Evolutionary conservation across 2,113 vertebrate genomes (phyloP).

Genomic region (Strix uralensis): DNA sequence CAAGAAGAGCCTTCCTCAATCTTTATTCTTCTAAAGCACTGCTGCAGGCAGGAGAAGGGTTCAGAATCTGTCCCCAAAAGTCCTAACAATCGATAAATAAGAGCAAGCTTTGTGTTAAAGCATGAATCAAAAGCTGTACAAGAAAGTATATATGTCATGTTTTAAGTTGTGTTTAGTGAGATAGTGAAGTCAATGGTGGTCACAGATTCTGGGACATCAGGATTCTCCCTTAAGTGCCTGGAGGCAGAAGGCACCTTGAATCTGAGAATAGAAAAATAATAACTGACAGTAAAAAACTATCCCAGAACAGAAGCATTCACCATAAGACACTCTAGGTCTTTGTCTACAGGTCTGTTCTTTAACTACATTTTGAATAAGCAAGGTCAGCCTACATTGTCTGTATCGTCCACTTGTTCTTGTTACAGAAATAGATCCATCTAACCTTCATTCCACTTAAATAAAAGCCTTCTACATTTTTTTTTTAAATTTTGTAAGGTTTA

Average conservation of each 20-base stretch:
- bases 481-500: conserved; percentile 56
- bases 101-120: not conserved
- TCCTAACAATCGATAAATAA: conserved; percentile 8
- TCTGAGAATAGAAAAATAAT: conserved; percentile 21
- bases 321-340: not conserved
- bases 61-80: not conserved
- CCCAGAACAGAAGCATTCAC: not conserved
- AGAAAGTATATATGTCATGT: not conserved
- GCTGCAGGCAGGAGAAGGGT: not conserved
- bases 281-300: conserved; percentile 22
- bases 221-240: not conserved
- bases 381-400: conserved; percentile 5
- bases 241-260: conserved; percentile 3
- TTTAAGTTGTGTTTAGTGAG: conserved; percentile 13
- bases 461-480: conserved; percentile 40
- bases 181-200: not conserved
- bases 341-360: not conserved
- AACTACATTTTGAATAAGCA: not conserved
- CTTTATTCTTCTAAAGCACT: not conserved
- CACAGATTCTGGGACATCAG: not conserved
- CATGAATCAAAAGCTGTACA: not conserved
- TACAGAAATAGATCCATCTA: conserved; percentile 55
- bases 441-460: conserved; percentile 43
- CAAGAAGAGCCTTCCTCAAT: not conserved
- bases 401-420: conserved; percentile 52